These are phyloP conservation scores for Meandrusa payeni DNA, from an alignment of 2,888 invertebrate genomes.

Conservation along the genomic window DNA sequence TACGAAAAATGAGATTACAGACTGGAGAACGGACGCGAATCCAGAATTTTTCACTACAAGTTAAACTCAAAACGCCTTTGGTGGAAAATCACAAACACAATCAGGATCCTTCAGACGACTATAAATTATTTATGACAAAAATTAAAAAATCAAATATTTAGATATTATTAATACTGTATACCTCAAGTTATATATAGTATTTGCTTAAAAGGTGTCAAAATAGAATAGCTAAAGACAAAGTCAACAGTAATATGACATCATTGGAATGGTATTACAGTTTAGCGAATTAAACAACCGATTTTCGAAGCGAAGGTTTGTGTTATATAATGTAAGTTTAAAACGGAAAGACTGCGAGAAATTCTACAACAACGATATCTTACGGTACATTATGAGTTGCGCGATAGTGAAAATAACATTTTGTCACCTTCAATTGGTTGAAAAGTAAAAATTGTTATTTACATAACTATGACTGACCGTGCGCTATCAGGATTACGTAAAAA, in stretches of 20 bases:
- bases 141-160: neutral
- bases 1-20: no score
- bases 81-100: no score
- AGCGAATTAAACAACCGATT: conserved; percentile 33
- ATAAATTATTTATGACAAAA: no score
- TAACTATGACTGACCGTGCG: no score
- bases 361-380: conserved; percentile 12
- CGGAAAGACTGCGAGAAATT: conserved; percentile 10
- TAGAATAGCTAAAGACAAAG: conserved; percentile 28
- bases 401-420: conserved; percentile 10
- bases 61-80: no score
- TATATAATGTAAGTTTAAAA: conserved; percentile 33
- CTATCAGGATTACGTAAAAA: no score
- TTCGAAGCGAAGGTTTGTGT: conserved; percentile 30
- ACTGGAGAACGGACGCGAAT: no score
- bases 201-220: conserved; percentile 18
- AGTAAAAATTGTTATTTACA: conserved; percentile 5
- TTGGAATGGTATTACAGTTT: conserved; percentile 29
- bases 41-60: no score
- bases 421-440: conserved; percentile 3
- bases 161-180: neutral
- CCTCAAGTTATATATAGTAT: neutral
- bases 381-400: conserved; percentile 11
- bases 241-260: conserved; percentile 36
- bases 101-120: no score